phyloP scores from a whole-genome alignment of 2,113 vertebrate genomes.

The Rhinolophus sinicus region DNA sequence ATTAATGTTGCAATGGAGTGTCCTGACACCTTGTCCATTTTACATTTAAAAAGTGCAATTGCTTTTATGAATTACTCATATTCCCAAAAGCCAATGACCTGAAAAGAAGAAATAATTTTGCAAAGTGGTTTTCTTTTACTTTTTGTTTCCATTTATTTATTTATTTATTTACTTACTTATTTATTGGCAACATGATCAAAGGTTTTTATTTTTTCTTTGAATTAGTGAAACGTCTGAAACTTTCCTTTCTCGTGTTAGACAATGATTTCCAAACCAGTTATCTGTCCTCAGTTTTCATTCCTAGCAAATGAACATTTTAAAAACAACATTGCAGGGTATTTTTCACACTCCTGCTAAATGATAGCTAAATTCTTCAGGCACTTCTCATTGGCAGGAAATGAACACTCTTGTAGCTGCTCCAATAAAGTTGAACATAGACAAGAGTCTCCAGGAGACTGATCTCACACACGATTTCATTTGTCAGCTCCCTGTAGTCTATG shows the following conservation, averaged over 20 bases:
- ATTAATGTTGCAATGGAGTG: not conserved
- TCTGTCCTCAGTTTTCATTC: constrained; percentile 52
- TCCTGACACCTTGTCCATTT: not conserved
- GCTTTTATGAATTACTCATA: constrained; percentile 9
- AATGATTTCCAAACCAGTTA: constrained; percentile 63
- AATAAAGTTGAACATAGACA: constrained; percentile 53
- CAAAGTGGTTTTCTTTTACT: not conserved
- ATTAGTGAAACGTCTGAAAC: not conserved
- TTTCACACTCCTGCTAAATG: constrained; percentile 39
- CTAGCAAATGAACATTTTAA: constrained; percentile 46
- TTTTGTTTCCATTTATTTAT: not conserved
- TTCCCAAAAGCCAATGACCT: not conserved
- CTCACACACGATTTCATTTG: not conserved
- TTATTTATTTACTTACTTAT: too few relatives aligned
- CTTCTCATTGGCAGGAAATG: constrained; percentile 41
- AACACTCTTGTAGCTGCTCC: constrained; percentile 19
- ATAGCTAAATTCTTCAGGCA: constrained; percentile 42
- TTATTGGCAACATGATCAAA: not conserved
- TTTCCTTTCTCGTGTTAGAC: not conserved
- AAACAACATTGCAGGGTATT: not conserved
- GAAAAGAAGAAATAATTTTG: constrained; percentile 30
- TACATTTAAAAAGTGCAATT: not conserved
- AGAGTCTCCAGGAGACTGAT: not conserved
- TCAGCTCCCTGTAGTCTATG: not conserved
- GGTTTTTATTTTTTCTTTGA: not conserved